Evolutionary conservation across 2,113 vertebrate genomes (phyloP), one percentile per base, ranked within the genome.

Genomic region (Glareola pratincola): DNA sequence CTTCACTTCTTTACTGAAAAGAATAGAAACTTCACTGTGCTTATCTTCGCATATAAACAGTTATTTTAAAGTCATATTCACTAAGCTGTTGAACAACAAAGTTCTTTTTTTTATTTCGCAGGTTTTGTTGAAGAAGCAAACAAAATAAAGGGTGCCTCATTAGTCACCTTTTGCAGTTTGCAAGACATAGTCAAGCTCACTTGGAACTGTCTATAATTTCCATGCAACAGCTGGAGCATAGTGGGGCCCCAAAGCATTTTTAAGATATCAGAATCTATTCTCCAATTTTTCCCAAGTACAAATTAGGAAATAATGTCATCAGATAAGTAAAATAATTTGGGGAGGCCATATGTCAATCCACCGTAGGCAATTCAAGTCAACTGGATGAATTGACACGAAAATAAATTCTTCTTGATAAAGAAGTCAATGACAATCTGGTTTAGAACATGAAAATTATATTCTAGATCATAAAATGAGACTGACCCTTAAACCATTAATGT

Each of bases 151-250:
- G 9, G 6, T 23, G 17, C 12, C 29, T 32, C 32, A 54, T 41
- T 6, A 20, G 13, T 48, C 41, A 43, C 0, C 0, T 77, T 84
- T n/a, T 84, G 29, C 17, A 39, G 32, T n/a, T 54, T 37, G 43
- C 39, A 74, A 73, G 37, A 18, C 12, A 21, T 9, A 60, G 13
- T 21, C 30, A 60, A 47, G 17, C 39, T 63, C 23, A 17, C 21
- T 80, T 56, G 18, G 12, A 82, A 72, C 32, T 53, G 23, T 32
- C 45, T 87, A 30, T 26, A 45, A 71, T 43, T 73, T 73, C 50
- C 9, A 12, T 36, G n/a, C 14, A 81, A 39, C 11, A 69, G 7
- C 19, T 56, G 60, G 24, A 60, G 18, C 12, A 34, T 22, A 24
- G 2, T 56, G 23, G 39, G 34, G 75, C 23, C 77, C 34, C 37